Evolutionary conservation across 2,113 vertebrate species (phyloP).

Genomic region (Asarcornis scutulata): DNA sequence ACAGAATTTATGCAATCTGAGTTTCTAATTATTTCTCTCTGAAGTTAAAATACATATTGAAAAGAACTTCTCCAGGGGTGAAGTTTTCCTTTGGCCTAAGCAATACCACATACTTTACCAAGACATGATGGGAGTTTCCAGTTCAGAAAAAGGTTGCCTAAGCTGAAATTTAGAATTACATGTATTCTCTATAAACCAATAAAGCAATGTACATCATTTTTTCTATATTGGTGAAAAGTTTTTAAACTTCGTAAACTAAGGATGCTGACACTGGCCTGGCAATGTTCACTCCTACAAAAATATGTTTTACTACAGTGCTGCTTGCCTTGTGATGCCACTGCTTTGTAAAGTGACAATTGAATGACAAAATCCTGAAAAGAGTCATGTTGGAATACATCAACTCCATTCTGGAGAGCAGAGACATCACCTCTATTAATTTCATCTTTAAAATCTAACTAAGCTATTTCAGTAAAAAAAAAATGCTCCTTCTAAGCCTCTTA

Average conservation of each 20-base stretch:
- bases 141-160: background rate
- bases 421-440: background rate
- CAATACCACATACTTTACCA: background rate
- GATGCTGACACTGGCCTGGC: background rate
- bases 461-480: background rate
- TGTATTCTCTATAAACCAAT: background rate
- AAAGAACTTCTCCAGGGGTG: background rate
- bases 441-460: background rate
- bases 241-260: background rate
- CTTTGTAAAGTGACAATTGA: background rate
- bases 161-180: background rate
- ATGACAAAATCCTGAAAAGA: background rate
- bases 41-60: background rate
- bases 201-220: background rate
- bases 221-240: background rate
- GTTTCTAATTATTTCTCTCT: background rate
- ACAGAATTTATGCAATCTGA: background rate
- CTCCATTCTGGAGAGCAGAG: background rate
- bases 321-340: accelerated
- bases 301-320: background rate
- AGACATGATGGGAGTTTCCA: background rate
- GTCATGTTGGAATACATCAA: background rate
- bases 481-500: background rate
- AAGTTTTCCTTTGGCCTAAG: background rate
- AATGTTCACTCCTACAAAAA: background rate